Conservation (phyloP, 2,797 vertebrate species). For the Eulemur albifrons region DNA sequence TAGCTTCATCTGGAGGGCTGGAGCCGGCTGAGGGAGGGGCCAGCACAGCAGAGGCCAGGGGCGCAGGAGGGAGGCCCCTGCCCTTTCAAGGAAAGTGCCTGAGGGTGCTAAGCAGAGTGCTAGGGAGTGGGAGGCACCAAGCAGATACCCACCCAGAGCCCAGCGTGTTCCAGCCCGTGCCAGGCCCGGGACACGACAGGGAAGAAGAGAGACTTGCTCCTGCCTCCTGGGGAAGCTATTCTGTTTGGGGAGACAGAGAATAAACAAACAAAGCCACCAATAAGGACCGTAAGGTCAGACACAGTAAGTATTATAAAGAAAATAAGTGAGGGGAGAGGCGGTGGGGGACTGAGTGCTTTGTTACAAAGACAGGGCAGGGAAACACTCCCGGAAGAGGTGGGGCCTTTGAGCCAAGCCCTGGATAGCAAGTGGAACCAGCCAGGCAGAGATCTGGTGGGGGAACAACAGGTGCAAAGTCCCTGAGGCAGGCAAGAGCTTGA, state of each 20-base stretch:
- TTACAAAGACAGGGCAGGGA: fast-evolving
- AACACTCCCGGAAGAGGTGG: fast-evolving
- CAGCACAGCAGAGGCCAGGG: fast-evolving
- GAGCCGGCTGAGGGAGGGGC: background rate
- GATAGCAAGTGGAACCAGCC: fast-evolving
- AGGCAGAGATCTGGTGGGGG: background rate
- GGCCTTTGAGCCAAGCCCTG: background rate
- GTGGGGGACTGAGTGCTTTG: background rate
- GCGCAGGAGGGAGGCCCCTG: fast-evolving
- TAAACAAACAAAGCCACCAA: background rate
- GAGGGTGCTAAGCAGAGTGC: background rate
- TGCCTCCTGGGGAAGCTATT: background rate
- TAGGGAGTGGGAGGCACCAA: fast-evolving
- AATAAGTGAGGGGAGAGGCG: fast-evolving
- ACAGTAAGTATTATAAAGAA: fast-evolving
- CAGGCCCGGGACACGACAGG: fast-evolving
- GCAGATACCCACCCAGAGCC: background rate
- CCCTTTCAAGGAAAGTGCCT: background rate
- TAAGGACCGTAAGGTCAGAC: fast-evolving
- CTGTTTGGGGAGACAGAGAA: background rate
- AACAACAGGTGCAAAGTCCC: background rate
- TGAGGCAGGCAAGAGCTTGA: background rate
- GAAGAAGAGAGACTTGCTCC: background rate
- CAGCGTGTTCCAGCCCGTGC: fast-evolving
- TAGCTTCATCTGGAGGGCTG: background rate